phyloP scores from a whole-genome alignment of 1,140 invertebrate genomes.

The Brevipalpus yothersi region DNA sequence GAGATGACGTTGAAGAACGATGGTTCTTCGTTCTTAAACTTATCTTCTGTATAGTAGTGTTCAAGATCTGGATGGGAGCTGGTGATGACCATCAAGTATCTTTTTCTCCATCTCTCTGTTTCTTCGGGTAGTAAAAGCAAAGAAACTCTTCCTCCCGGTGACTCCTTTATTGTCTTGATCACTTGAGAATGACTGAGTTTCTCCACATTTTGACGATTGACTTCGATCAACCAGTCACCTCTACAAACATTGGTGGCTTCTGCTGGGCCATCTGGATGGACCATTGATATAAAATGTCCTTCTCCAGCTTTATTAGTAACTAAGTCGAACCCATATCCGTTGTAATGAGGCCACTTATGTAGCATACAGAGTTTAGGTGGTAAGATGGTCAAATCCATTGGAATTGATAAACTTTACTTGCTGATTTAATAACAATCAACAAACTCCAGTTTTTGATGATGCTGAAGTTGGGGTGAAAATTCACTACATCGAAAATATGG shows the following conservation, averaged over 20 bases:
- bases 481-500: too few relatives aligned
- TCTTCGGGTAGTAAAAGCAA: neutral
- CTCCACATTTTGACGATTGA: neutral
- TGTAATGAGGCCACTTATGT: neutral
- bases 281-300: neutral
- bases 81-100: neutral
- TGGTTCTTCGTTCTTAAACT: too few relatives aligned
- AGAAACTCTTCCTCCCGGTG: neutral
- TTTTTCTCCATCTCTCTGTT: neutral
- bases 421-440: too few relatives aligned
- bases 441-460: too few relatives aligned
- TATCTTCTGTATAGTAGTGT: neutral
- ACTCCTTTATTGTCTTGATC: constrained; percentile 2
- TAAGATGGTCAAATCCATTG: neutral
- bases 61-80: neutral
- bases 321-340: neutral
- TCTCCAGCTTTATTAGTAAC: neutral
- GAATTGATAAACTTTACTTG: too few relatives aligned
- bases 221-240: neutral
- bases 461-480: too few relatives aligned
- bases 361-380: neutral
- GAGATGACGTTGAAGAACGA: too few relatives aligned
- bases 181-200: neutral
- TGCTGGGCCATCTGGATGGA: neutral
- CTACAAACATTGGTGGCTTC: neutral